Base-by-base conservation (phyloP, 2,113 vertebrate species). In the Ptychochromis oligacanthus region DNA sequence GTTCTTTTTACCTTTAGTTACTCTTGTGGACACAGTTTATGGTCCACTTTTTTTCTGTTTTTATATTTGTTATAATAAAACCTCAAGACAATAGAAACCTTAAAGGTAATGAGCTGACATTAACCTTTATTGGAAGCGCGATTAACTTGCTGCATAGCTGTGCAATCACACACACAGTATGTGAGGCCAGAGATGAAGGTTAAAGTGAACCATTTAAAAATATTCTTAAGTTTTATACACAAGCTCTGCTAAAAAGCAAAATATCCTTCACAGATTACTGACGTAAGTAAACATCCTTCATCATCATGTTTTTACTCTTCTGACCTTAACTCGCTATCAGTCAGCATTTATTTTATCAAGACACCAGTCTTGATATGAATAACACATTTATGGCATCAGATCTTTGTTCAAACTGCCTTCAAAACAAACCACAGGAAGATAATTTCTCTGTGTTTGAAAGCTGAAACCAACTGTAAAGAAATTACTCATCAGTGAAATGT, bases 281-380 rank as follows among this genome's bases (percentile, higher is more conserved):
- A 72, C 5, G 49, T 8, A 79, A 64, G 28, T 12, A 90, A 88
- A 85, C 9, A 62, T 81, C 59, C 36, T 52, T 87, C 70, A 90
- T 70, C 77, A 86, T 79, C 82, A 84, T 82, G 61, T 36, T 57
- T 86, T 77, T 80, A 82, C 43, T 82, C 52, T 84, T 17, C 36
- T 57, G 40, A 60, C 70, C 38, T 81, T 83, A 80, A 89, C 62
- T 75, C 81, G 28, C 10, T 38, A 75, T 81, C 59, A 87, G 82
- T 92, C 89, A 88, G 87, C 77, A 72, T 84, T 91, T 89, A 58
- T 61, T 77, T 82, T 78, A 82, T 88, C 86, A 24, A 60, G 60
- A 67, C 61, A 57, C 40, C 15, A 22, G 17, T 75, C 40, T 72
- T 83, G 20, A 88, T 65, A 79, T 57, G 57, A 59, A 20, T 6